Conservation (phyloP, 2,797 vertebrate species). For the Sebastes vulpes region DNA sequence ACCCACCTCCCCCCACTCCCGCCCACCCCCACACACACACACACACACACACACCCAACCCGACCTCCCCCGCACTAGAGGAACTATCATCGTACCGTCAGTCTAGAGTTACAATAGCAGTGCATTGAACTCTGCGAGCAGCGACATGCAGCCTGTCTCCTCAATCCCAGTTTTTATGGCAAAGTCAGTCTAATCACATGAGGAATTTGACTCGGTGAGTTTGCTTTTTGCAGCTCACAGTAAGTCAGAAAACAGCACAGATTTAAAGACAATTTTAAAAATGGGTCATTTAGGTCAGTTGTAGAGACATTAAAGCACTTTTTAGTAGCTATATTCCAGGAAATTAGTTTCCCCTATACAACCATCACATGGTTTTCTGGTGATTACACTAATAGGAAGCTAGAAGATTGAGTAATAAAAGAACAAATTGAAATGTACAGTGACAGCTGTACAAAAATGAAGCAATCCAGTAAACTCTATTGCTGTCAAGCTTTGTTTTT, state of each 20-base stretch:
- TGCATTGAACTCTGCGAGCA: slow-evolving; percentile 43
- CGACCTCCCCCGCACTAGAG: slow-evolving; percentile 16
- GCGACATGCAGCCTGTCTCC: slow-evolving; percentile 50
- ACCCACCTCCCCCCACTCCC: not conserved
- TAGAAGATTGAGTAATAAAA: not conserved
- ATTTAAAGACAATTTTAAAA: not conserved
- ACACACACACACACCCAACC: not conserved
- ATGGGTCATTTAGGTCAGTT: not conserved
- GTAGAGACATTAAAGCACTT: not conserved
- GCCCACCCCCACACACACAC: no score
- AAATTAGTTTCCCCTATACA: not conserved
- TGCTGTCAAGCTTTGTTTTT: not conserved
- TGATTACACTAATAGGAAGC: not conserved
- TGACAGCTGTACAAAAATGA: not conserved
- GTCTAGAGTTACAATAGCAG: slow-evolving; percentile 51
- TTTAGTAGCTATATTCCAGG: not conserved
- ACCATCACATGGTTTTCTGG: not conserved
- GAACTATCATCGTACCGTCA: slow-evolving; percentile 40
- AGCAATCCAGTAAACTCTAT: not conserved
- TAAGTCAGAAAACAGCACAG: not conserved
- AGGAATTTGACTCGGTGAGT: slow-evolving; percentile 14
- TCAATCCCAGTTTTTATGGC: slow-evolving; percentile 39
- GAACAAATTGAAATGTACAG: not conserved
- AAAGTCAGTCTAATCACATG: not conserved
- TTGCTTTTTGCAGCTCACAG: not conserved